These are phyloP conservation scores for Diuraphis noxia DNA, from an alignment of 1,140 invertebrate genomes.

Conservation along the genomic window DNA sequence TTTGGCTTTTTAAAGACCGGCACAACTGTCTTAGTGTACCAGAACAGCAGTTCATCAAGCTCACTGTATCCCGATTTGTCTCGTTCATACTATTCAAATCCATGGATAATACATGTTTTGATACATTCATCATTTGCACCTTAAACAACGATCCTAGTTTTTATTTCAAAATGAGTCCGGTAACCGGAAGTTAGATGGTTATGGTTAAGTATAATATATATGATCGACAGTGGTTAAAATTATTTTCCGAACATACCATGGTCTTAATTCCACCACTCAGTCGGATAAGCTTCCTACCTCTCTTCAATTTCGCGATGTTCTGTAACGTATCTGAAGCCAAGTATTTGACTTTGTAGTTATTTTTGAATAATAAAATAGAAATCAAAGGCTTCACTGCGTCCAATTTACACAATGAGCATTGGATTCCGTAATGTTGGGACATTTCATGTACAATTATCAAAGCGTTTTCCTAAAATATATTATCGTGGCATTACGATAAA, in stretches of 20 bases:
- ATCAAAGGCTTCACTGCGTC: neutral
- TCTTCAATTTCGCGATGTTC: neutral
- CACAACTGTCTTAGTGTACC: neutral
- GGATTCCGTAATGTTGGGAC: neutral
- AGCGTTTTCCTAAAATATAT: conserved; percentile 5
- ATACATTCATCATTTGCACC: neutral
- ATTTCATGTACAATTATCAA: conserved; percentile 16
- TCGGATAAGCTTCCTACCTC: conserved; percentile 24
- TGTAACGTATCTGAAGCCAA: neutral
- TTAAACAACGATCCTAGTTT: neutral
- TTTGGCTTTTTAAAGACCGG: conserved; percentile 14
- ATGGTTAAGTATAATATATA: neutral
- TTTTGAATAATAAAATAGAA: neutral
- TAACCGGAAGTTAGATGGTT: neutral
- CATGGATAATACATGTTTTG: neutral
- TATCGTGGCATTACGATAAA: neutral
- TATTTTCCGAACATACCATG: neutral
- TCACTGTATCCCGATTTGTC: neutral
- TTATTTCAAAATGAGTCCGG: neutral
- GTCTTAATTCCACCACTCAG: neutral
- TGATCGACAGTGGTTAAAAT: neutral
- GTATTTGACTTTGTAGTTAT: neutral
- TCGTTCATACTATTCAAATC: neutral
- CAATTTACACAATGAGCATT: neutral
- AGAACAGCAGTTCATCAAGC: neutral